These are phyloP conservation scores for Scaptomyza tumidula DNA, from an alignment of 2,888 invertebrate species.

Conservation along the genomic window DNA sequence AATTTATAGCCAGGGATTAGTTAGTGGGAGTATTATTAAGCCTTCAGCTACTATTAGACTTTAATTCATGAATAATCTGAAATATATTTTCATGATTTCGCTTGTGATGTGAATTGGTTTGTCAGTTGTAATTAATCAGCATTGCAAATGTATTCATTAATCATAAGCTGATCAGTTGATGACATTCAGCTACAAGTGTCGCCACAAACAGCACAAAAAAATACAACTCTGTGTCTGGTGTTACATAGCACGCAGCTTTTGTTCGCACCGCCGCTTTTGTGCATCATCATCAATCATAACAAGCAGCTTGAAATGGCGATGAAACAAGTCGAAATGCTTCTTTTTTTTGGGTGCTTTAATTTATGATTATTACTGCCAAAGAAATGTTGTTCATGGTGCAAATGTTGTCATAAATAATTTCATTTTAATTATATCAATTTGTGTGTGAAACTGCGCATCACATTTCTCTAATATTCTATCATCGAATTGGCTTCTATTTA, in stretches of 20 bases:
- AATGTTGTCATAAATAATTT: slow-evolving; percentile 63
- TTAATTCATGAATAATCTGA: background rate
- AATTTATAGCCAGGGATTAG: slow-evolving; percentile 34
- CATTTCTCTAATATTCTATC: slow-evolving; percentile 39
- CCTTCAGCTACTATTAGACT: background rate
- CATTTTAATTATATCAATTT: slow-evolving; percentile 70
- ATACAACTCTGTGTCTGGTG: slow-evolving; percentile 25
- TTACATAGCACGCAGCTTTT: slow-evolving; percentile 45
- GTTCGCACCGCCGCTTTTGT: slow-evolving; percentile 9
- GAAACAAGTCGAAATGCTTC: background rate
- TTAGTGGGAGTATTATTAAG: slow-evolving; percentile 30
- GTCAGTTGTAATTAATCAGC: slow-evolving; percentile 56
- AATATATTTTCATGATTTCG: slow-evolving; percentile 3
- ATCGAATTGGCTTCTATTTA: slow-evolving; percentile 48
- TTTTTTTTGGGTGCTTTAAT: slow-evolving; percentile 33
- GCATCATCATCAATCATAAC: slow-evolving; percentile 61
- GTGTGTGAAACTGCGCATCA: slow-evolving; percentile 28
- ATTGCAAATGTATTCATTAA: slow-evolving; percentile 53
- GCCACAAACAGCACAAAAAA: background rate
- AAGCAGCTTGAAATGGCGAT: slow-evolving; percentile 38
- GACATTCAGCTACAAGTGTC: slow-evolving; percentile 26
- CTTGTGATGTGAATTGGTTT: slow-evolving; percentile 22
- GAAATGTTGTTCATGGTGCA: slow-evolving; percentile 16
- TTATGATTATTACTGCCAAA: slow-evolving; percentile 59
- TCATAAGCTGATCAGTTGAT: slow-evolving; percentile 59